Percentiles rank a stretch among this genome's conserved stretches.
These are phyloP conservation scores for Rhynchopsitta pachyrhyncha DNA, from an alignment of 2,113 vertebrate genomes.

Conservation along the genomic window DNA sequence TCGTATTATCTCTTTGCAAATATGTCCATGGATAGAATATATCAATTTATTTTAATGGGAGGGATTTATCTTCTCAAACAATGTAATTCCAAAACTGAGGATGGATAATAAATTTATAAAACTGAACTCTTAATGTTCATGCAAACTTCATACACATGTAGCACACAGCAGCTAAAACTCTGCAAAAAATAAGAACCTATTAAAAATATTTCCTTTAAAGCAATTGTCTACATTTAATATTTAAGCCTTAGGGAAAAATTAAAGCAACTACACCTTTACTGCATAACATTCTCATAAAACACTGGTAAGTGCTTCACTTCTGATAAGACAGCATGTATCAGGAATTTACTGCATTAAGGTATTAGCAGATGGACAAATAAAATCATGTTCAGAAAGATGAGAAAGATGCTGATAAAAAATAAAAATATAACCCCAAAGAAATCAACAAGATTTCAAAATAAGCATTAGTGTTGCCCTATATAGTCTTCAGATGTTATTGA, in stretches of 20 bases:
- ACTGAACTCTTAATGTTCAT: not conserved
- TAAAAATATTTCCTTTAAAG: conserved; percentile 21
- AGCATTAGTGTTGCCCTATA: not conserved
- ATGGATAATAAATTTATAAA: not conserved
- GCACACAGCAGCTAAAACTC: not conserved
- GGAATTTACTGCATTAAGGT: not conserved
- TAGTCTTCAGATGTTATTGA: not conserved
- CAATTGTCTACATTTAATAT: conserved; percentile 7
- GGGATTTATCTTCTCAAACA: not conserved
- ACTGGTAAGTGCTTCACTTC: not conserved
- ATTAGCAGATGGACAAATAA: not conserved
- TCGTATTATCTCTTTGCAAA: not conserved
- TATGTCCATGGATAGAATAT: not conserved
- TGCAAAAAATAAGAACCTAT: conserved; percentile 7
- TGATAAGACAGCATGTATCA: not conserved
- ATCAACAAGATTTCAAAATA: not conserved
- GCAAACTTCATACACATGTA: not conserved
- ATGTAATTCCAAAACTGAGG: not conserved
- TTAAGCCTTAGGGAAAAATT: conserved; percentile 33
- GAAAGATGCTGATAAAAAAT: not conserved
- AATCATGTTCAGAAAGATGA: not conserved
- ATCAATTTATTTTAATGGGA: not conserved
- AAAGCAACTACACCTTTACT: conserved; percentile 1
- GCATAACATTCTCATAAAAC: not conserved
- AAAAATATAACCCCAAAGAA: not conserved